These are phyloP conservation scores for Mareca penelope DNA, from an alignment of 2,797 vertebrate genomes.

Conservation along the genomic window DNA sequence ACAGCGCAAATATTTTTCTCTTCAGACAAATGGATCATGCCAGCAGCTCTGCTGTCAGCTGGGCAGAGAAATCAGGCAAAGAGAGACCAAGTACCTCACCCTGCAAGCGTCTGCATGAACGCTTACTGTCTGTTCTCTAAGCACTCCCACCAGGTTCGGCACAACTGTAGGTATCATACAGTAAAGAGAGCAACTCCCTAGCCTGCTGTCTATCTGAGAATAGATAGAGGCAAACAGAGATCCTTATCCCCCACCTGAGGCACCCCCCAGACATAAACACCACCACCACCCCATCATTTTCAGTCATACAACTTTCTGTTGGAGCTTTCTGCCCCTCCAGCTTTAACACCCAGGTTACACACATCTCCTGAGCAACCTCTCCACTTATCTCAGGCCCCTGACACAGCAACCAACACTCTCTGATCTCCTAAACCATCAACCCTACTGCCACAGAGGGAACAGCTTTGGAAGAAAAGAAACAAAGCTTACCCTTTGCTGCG, in stretches of 20 bases:
- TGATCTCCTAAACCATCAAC: neutral
- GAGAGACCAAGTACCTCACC: neutral
- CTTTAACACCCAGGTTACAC: neutral
- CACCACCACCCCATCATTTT: accelerated
- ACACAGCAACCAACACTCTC: neutral
- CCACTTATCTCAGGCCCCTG: neutral
- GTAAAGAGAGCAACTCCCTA: neutral
- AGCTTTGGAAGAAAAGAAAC: neutral
- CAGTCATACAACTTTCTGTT: neutral
- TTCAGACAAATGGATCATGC: neutral
- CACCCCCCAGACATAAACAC: accelerated
- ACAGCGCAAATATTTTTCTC: neutral
- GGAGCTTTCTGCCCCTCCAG: neutral
- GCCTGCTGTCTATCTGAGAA: neutral
- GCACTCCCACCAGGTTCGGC: neutral
- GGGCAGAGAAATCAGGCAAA: neutral
- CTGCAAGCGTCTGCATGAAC: neutral
- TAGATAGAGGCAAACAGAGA: neutral
- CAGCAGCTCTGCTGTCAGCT: neutral
- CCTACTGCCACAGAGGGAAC: neutral
- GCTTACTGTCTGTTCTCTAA: neutral
- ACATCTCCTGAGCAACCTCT: neutral
- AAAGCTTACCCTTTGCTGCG: neutral
- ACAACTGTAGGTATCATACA: neutral
- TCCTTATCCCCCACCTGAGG: neutral